Base-by-base conservation (phyloP, 2,888 invertebrate species). In the Drosophila lutescens region DNA sequence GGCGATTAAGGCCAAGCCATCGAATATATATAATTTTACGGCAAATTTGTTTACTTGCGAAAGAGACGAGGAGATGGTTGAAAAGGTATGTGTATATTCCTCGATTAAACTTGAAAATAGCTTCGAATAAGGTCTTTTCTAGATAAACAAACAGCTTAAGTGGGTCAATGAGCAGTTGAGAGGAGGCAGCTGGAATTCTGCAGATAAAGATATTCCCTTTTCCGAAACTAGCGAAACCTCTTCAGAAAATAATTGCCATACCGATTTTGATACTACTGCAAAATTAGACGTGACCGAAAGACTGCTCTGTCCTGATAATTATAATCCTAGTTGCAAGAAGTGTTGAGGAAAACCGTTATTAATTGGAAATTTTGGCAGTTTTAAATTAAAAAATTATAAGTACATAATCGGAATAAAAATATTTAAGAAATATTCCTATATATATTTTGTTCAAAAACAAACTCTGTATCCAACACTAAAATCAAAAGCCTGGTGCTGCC, bases 121-220 rank as follows among this genome's bases (percentile, higher is more conserved):
- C 17, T 12, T 23, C 3, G 4, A 32, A 12, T 2, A 7, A 10
- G 10, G 9, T 10, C 9, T 32, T n/a, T n/a, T 17, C 1, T 32
- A 81, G 81, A 74, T 81, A 12, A 81, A 81, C 20, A 73, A 74
- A 8, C 81, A 81, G 60, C 53, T 81, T n/a, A 65, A 58, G 30
- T 86, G 80, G 83, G 30, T 86, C 0, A 67, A 73, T 23, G n/a
- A 34, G 0, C 73, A 85, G 47, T 8, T 62, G 1, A 57, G 41
- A 23, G 47, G 15, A 0, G 68, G 73, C 0, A 9, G 17, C 1
- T 85, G 83, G 77, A 54, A 63, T 6, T 32, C 61, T 1, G 57
- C 65, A 1, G 83, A 81, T 4, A 76, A 76, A 6, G 15, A 10
- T 10, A n/a, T 36, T 7, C 8, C 6, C 0, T 83, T 83, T 43